phyloP scores from a whole-genome alignment of 2,797 vertebrate species.

The Gouania willdenowi region DNA sequence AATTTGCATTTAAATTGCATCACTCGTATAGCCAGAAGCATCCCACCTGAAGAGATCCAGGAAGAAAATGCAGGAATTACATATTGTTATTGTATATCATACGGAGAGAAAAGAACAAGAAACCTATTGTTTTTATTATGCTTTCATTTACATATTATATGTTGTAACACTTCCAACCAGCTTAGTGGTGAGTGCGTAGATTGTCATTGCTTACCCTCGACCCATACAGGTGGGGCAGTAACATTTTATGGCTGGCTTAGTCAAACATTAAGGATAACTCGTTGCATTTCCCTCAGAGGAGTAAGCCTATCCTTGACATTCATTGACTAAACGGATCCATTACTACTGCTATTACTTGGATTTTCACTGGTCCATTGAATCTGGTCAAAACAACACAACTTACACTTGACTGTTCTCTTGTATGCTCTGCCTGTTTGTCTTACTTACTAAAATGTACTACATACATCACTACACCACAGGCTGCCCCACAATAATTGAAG shows the following conservation, averaged over 20 bases:
- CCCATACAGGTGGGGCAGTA: constrained; percentile 29
- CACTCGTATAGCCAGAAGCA: constrained; percentile 42
- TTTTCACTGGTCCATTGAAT: constrained; percentile 32
- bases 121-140: too few relatives aligned
- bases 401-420: background rate
- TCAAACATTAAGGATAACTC: constrained; percentile 40
- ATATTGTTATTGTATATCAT: constrained; percentile 18
- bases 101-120: constrained; percentile 10
- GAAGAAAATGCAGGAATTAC: constrained; percentile 11
- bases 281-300: constrained; percentile 19
- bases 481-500: too few relatives aligned
- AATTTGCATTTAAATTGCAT: constrained; percentile 79
- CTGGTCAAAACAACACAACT: constrained; percentile 2
- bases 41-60: constrained; percentile 45
- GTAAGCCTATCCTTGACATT: constrained; percentile 46
- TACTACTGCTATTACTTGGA: constrained; percentile 28
- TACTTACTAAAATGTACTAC: too few relatives aligned
- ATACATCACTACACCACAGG: too few relatives aligned
- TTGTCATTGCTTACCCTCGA: constrained; percentile 2
- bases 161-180: background rate
- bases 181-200: constrained; percentile 2
- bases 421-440: background rate
- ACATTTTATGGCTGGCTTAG: constrained; percentile 7
- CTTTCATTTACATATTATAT: too few relatives aligned
- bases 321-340: constrained; percentile 43